Evolutionary conservation across 92 coral and sea anemone species (phyloP).

Genomic region (Bergia puertoricense): DNA sequence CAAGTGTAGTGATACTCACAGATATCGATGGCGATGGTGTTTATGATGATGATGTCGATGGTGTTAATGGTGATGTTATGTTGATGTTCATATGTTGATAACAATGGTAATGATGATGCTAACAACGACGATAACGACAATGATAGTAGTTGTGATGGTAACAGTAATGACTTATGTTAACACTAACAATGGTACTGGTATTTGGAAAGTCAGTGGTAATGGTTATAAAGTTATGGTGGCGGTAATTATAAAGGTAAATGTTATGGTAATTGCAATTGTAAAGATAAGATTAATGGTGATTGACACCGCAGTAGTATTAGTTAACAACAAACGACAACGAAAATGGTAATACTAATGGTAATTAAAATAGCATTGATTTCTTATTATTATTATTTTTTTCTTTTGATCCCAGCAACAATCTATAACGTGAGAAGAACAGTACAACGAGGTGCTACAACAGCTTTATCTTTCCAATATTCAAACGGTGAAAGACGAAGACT

Average conservation of each 20-base stretch:
- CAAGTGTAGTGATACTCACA: neutral
- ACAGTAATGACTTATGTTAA: neutral
- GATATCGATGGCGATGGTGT: neutral
- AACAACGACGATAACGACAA: neutral
- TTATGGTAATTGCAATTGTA: neutral
- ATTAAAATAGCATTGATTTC: too few species aligned
- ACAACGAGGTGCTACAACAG: too few species aligned
- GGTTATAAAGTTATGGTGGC: neutral
- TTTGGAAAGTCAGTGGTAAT: neutral
- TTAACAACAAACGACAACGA: neutral
- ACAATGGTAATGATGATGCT: neutral
- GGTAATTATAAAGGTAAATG: neutral
- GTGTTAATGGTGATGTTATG: neutral
- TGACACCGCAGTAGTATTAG: neutral
- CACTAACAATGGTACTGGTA: neutral
- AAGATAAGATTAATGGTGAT: neutral
- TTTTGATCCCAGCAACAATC: too few species aligned
- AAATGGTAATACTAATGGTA: neutral
- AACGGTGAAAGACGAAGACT: too few species aligned
- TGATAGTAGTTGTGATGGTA: neutral
- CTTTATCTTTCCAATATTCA: too few species aligned
- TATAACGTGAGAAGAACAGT: too few species aligned
- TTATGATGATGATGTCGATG: neutral
- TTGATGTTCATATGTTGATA: neutral
- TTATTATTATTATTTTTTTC: too few species aligned